Percentiles rank a stretch among this genome's conserved stretches.
Evolutionary conservation across 2,888 invertebrate genomes (phyloP).

Genomic region (Spicauda simplicius): DNA sequence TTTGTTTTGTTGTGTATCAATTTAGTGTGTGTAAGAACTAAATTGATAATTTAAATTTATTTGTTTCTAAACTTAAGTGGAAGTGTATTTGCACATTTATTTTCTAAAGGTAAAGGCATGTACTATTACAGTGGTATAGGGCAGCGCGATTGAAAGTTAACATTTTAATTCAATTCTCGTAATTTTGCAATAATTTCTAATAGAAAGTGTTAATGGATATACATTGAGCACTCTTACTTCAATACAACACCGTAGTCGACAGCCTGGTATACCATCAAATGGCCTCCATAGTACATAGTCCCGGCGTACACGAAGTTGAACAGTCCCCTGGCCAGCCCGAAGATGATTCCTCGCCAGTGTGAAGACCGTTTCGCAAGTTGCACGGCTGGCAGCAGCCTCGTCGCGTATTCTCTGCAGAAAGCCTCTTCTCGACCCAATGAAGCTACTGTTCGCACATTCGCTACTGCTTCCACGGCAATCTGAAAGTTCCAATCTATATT

Average conservation of each 20-base stretch:
- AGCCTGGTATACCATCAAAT: conserved; percentile 85
- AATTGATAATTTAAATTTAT: no score
- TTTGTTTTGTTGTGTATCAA: no score
- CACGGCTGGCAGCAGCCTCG: conserved; percentile 86
- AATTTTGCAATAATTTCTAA: no score
- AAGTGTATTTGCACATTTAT: no score
- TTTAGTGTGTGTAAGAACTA: no score
- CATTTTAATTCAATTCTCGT: no score
- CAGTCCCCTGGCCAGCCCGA: conserved; percentile 89
- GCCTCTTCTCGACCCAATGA: conserved; percentile 89
- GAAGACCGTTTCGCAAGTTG: conserved; percentile 83
- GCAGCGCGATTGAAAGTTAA: no score
- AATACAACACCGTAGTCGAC: conserved; percentile 86
- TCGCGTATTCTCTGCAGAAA: conserved; percentile 87
- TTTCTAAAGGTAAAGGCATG: no score
- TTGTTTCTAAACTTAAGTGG: no score
- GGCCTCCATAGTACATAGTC: conserved; percentile 89
- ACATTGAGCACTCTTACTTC: no score
- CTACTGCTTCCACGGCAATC: conserved; percentile 91
- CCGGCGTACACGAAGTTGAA: conserved; percentile 90
- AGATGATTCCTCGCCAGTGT: conserved; percentile 88
- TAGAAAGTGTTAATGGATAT: no score
- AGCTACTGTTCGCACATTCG: conserved; percentile 91
- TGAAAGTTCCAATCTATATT: conserved; percentile 45
- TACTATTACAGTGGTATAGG: no score